Evolutionary conservation across 2,888 invertebrate species (phyloP).

Genomic region (Apamea crenata): DNA sequence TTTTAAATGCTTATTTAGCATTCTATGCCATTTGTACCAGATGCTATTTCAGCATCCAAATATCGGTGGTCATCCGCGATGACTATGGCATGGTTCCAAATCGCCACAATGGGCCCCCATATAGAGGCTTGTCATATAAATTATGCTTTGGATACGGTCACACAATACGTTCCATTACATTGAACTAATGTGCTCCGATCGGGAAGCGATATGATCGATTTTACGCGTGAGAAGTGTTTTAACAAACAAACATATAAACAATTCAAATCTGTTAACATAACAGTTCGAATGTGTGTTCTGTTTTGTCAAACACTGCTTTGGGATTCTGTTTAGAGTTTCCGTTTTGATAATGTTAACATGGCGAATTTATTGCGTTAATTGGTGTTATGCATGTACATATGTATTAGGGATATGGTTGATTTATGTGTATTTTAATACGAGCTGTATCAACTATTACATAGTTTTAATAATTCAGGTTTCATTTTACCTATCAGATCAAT

Average conservation of each 20-base stretch:
- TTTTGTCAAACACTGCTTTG: slow-evolving; percentile 53
- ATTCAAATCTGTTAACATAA: slow-evolving; percentile 49
- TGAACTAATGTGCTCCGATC: slow-evolving; percentile 75
- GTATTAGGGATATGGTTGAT: neutral
- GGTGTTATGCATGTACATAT: neutral
- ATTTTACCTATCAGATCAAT: neutral
- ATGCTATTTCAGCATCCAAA: slow-evolving; percentile 67
- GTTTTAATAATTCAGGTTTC: neutral
- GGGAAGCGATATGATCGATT: slow-evolving; percentile 61
- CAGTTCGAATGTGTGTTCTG: slow-evolving; percentile 38
- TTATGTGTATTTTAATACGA: neutral
- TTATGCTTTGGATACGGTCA: slow-evolving; percentile 76
- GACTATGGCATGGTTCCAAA: slow-evolving; percentile 85
- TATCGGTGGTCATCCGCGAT: slow-evolving; percentile 68
- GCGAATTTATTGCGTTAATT: slow-evolving; percentile 29
- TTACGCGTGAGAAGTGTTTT: slow-evolving; percentile 52
- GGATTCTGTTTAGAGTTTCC: slow-evolving; percentile 19
- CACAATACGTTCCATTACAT: slow-evolving; percentile 82
- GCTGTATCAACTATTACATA: neutral
- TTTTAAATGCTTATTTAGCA: slow-evolving; percentile 35
- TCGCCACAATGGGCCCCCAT: slow-evolving; percentile 75
- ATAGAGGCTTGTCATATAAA: slow-evolving; percentile 80
- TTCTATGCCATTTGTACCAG: slow-evolving; percentile 59
- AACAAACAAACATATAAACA: slow-evolving; percentile 55
- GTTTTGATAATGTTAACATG: slow-evolving; percentile 29